Base-by-base conservation (phyloP, 2,888 invertebrate genomes). In the Scaptomyza reducta region DNA sequence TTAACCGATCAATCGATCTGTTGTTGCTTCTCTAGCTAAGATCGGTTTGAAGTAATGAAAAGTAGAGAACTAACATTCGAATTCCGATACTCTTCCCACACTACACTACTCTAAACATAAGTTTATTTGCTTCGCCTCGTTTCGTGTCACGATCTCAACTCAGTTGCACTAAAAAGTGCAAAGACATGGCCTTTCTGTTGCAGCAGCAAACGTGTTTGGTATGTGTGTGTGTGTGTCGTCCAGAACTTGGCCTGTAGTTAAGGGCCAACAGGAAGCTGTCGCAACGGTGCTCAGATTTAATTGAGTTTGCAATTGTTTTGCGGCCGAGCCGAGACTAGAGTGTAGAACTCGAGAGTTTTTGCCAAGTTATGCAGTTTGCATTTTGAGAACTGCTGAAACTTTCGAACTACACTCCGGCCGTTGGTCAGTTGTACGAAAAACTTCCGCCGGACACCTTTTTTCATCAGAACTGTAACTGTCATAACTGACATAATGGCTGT, bases 291-390 rank as follows among this genome's bases (percentile, higher is more conserved):
- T 81, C 87, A 79, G 83, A 82, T 84, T 84, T 84, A 84, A 84
- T 84, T 87, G 87, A 87, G 84, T 84, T 84, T 85, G 77, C 87
- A 84, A 87, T 84, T 87, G 86, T 82, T 84, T 77, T 84, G 87
- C 66, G 79, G 84, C 79, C 70, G 56, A 67, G 25, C 53, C 51
- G 49, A 33, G 49, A 33, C 31, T n/a, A 35, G 22, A 22, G 46
- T 2, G 16, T 31, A 47, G 9, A 29, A 54, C 65, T 72, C 51
- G 53, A 65, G 70, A 73, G 68, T 70, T 77, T 63, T 63, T 47
- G 59, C 57, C 60, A 77, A 69, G 69, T 62, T 71, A 74, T 74
- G 74, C 74, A 65, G 22, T 70, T 71, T 72, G 60, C 67, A 77
- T 65, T 41, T 65, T 41, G 59, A 46, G 49, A 44, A 60, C 46